Base-by-base conservation (phyloP, 2,113 vertebrate species). In the Hemichromis elongatus region DNA sequence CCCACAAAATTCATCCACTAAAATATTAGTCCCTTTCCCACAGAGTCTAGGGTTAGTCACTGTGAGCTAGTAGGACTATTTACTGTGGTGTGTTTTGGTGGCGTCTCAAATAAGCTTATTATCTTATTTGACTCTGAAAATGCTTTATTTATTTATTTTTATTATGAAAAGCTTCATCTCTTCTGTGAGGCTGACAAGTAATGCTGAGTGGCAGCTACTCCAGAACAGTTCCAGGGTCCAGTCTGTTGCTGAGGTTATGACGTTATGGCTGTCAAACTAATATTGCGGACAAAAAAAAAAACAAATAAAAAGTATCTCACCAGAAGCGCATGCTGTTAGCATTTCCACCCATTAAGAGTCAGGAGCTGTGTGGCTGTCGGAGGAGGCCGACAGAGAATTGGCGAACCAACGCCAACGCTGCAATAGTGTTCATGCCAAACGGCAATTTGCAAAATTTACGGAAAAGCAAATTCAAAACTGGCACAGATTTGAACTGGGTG, bases 151-250 rank as follows among this genome's bases (percentile, higher is more conserved):
- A n/a, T 90, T 95, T 89, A 90, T 95, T 88, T 88, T 83, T 94
- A 86, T n/a, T n/a, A 89, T 94, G 93, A 94, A 94, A 95, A 91
- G 93, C 86, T 68, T 88, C 83, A 90, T 95, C 94, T 95, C 92
- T 89, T 94, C 91, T 89, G 90, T 89, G 89, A 94, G 89, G 77
- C 47, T 26, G 80, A 84, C 91, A 84, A 68, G 89, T 95, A 95
- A 95, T 95, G 89, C 93, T 95, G 94, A 96, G 92, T 94, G 96
- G 94, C 95, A 94, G 93, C 77, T 90, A 89, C 90, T 95, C 91
- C 79, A 91, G 77, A 92, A 89, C 93, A 92, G 88, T 57, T 88
- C 94, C 92, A 90, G 73, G 79, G 89, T 93, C 89, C 81, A 59
- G 88, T 90, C 84, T 85, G 75, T 88, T 90, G 90, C 92, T 93